A percentile compares a stretch with the other conserved stretches of the same genome.
Evolutionary conservation across 2,113 vertebrate genomes (phyloP).

Genomic region (Leptodactylus fuscus): DNA sequence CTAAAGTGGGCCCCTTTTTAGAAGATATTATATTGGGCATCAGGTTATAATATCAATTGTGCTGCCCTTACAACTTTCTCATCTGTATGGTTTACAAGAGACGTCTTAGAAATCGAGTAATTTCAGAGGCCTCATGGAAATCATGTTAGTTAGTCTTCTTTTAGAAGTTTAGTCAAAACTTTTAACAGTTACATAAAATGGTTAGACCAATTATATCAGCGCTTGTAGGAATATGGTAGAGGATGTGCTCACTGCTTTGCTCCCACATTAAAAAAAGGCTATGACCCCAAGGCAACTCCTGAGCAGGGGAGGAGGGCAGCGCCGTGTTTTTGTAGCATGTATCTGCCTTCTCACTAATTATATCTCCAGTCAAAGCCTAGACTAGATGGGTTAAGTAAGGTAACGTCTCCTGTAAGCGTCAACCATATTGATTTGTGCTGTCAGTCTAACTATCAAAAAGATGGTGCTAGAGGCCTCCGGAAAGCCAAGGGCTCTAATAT

Average conservation of each 20-base stretch:
- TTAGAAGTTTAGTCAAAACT: background rate
- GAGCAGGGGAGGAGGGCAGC: background rate
- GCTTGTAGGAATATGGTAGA: background rate
- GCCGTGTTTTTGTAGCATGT: background rate
- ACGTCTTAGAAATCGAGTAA: background rate
- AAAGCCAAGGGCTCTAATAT: constrained; percentile 2
- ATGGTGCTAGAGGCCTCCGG: constrained; percentile 5
- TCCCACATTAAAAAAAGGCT: background rate
- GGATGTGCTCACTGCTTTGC: background rate
- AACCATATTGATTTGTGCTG: constrained; percentile 24
- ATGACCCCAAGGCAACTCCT: background rate
- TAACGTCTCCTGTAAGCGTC: constrained; percentile 7
- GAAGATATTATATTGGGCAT: no score
- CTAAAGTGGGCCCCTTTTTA: no score
- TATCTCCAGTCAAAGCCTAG: background rate
- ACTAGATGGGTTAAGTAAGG: constrained; percentile 37
- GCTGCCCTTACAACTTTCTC: no score
- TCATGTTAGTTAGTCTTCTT: background rate
- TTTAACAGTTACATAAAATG: background rate
- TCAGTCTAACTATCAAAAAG: constrained; percentile 24
- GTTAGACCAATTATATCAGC: background rate
- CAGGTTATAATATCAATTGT: no score
- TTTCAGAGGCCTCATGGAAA: background rate
- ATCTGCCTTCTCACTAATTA: constrained; percentile 19
- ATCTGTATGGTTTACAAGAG: no score